Evolutionary conservation across 2,797 vertebrate species (phyloP), one percentile per base, ranked within the genome.

Genomic region (Loris lydekkerianus): DNA sequence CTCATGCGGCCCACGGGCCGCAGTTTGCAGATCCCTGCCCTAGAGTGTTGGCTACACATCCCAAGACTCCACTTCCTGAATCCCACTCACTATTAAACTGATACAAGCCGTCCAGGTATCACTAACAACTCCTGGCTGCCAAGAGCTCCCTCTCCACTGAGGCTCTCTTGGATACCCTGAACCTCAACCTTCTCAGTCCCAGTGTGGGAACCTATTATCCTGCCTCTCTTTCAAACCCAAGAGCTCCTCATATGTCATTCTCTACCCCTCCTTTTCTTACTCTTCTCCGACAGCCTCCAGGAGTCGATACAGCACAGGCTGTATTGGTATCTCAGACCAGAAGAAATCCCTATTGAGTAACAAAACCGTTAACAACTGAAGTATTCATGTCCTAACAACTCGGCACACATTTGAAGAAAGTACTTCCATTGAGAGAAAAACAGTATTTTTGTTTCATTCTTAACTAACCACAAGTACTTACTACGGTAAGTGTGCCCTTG

Each of bases 261-360:
- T 5, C 8, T 10, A 25, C 23, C 40, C 37, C 21, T 72, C 43
- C 73, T 92, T 61, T 86, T 46, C 37, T 86, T 84, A 87, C 23
- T 43, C 43, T 63, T 82, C 8, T 73, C 43, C 56, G 77, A 76
- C 27, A 70, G 37, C 65, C 49, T 84, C 63, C 20, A 14, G 5
- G 20, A 83, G 69, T 65, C 90, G 88, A 86, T 34, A 77, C 25
- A 29, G 72, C 40, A 61, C 13, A 43, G 2, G 56, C 89, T 46
- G 9, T 1, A 46, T 83, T n/a, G 10, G 23, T 37, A 10, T 76
- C 43, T 94, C n/a, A 23, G 34, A 31, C 27, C 49, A 84, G 89
- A 93, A 97, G n/a, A 31, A 91, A 67, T 15, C 21, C 7, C 40
- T 70, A 77, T 2, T 40, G 20, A 95, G 15, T 60, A 84, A 76